Conservation (phyloP, 2,888 invertebrate species). For the Polydrusus tereticollis region DNA sequence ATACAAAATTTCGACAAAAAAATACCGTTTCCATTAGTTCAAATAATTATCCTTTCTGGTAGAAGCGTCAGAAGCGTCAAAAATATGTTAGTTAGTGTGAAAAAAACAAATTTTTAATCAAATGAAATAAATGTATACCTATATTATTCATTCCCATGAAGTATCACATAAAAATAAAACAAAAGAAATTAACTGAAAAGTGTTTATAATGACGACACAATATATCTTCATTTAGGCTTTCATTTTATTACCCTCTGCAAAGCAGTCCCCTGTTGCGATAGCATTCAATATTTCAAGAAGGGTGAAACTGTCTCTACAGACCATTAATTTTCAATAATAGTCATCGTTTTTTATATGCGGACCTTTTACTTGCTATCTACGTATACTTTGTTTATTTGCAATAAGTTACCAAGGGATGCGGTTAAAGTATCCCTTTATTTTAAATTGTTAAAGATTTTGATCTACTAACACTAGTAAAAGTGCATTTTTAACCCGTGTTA, state of each 20-base stretch:
- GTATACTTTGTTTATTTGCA: background rate
- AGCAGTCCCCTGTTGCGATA: conserved; percentile 34
- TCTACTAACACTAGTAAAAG: too few species aligned
- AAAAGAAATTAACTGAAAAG: conserved; percentile 15
- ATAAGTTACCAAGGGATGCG: background rate
- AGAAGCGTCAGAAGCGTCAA: too few species aligned
- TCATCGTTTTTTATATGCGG: background rate
- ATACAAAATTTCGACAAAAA: too few species aligned
- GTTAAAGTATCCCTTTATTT: background rate
- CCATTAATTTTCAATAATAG: conserved; percentile 40
- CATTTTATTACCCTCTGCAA: conserved; percentile 39
- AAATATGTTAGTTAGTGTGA: too few species aligned
- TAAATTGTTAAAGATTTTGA: too few species aligned
- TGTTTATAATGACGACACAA: background rate
- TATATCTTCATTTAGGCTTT: conserved; percentile 42
- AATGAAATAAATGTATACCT: too few species aligned
- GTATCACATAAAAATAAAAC: background rate
- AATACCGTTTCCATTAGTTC: too few species aligned
- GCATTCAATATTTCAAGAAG: conserved; percentile 39
- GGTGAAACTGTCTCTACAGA: conserved; percentile 22
- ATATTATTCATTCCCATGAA: too few species aligned
- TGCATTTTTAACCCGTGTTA: too few species aligned
- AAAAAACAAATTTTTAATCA: too few species aligned
- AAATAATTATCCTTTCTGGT: too few species aligned
- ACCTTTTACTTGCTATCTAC: background rate